These are phyloP conservation scores for Tadarida brasiliensis DNA, from an alignment of 2,797 vertebrate species.

Conservation along the genomic window DNA sequence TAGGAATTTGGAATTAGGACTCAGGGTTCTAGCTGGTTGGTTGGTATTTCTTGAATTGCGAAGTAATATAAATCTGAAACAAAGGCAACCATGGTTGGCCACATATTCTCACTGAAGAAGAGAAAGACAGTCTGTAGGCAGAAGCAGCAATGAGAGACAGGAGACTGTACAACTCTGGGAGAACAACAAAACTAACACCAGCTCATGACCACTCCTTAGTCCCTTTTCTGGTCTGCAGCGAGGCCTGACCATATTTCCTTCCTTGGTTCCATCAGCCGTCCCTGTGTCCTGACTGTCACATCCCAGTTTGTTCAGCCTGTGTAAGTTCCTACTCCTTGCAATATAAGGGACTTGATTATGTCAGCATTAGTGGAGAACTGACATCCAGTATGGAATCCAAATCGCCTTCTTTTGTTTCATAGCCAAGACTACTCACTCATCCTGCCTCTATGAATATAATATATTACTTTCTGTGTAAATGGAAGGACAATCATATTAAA, in stretches of 20 bases:
- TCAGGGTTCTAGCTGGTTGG: background rate
- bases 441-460: constrained; percentile 70
- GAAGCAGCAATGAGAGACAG: background rate
- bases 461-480: constrained; percentile 75
- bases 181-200: background rate
- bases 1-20: background rate
- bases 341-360: background rate
- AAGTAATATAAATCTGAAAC: constrained; percentile 55
- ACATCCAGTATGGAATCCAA: constrained; percentile 41
- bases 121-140: background rate
- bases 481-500: constrained; percentile 73
- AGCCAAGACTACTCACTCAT: constrained; percentile 56
- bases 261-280: background rate
- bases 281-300: background rate
- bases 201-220: background rate
- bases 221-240: background rate
- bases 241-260: background rate
- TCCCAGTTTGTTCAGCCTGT: background rate
- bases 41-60: background rate
- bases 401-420: constrained; percentile 33
- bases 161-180: background rate
- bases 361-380: background rate
- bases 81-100: background rate
- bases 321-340: constrained; percentile 53
- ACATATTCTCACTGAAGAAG: background rate